A percentile compares a stretch with the other conserved stretches of the same genome.
These are phyloP conservation scores for Lagodon rhomboides DNA, from an alignment of 2,797 vertebrate species.

Conservation along the genomic window DNA sequence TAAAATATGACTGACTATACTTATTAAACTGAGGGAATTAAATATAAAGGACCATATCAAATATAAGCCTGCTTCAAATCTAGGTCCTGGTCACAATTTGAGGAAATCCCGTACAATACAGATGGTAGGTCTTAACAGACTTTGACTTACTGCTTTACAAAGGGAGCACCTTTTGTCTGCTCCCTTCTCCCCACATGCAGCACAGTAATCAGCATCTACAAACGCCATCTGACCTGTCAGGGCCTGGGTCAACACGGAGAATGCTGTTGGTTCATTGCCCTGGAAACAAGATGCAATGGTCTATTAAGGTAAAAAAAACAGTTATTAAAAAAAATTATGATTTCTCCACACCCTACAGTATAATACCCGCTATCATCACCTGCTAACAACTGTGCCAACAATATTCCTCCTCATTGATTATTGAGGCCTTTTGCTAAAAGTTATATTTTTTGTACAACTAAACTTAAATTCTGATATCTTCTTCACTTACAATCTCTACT, in stretches of 20 bases:
- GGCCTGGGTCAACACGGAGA: slow-evolving; percentile 90
- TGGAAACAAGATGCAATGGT: slow-evolving; percentile 52
- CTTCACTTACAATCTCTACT: slow-evolving; percentile 90
- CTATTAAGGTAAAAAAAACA: not conserved
- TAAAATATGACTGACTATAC: not conserved
- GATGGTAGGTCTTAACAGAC: not conserved
- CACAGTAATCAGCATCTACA: slow-evolving; percentile 90
- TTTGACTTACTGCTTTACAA: slow-evolving; percentile 91
- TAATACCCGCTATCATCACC: too few relatives aligned
- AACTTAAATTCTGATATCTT: not conserved
- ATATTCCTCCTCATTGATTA: not conserved
- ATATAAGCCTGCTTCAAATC: not conserved
- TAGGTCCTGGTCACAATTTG: not conserved
- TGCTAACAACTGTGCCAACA: not conserved
- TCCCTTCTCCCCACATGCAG: slow-evolving; percentile 90
- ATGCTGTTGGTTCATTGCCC: slow-evolving; percentile 91
- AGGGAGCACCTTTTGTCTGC: slow-evolving; percentile 90
- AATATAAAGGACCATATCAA: not conserved
- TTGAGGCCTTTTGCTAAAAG: not conserved
- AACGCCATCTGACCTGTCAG: slow-evolving; percentile 92
- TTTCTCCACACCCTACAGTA: too few relatives aligned
- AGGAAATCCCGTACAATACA: not conserved
- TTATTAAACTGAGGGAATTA: not conserved
- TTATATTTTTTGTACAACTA: not conserved
- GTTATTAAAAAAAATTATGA: not conserved